Conservation (phyloP, 2,888 invertebrate species). For the Gari tellinella region DNA sequence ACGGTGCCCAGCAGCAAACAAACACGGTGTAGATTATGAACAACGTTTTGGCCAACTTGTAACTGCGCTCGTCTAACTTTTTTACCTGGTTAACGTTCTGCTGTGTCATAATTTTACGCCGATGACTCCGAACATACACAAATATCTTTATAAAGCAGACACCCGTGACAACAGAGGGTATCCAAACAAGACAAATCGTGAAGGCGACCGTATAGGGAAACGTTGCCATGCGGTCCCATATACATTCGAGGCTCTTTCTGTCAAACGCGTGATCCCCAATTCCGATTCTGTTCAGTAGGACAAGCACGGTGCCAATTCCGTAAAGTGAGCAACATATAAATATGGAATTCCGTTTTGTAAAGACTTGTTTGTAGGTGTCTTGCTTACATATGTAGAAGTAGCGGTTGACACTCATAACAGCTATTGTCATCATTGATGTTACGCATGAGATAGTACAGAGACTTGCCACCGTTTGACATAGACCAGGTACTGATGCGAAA, state of each 20-base stretch:
- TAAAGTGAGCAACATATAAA: slow-evolving; percentile 63
- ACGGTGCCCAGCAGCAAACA: slow-evolving; percentile 74
- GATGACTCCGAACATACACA: slow-evolving; percentile 45
- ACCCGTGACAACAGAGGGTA: slow-evolving; percentile 66
- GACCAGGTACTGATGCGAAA: slow-evolving; percentile 62
- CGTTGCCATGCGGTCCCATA: slow-evolving; percentile 73
- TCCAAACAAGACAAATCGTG: slow-evolving; percentile 68
- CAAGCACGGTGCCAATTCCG: slow-evolving; percentile 61
- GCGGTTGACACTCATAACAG: slow-evolving; percentile 71
- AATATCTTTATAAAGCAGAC: slow-evolving; percentile 67
- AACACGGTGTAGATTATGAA: slow-evolving; percentile 74
- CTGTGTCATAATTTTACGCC: slow-evolving; percentile 31
- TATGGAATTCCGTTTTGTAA: slow-evolving; percentile 59
- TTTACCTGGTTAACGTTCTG: not conserved
- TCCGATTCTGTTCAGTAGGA: slow-evolving; percentile 64
- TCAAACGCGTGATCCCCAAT: slow-evolving; percentile 71
- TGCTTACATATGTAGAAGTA: slow-evolving; percentile 71
- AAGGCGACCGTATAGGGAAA: slow-evolving; percentile 71
- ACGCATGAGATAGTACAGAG: slow-evolving; percentile 74
- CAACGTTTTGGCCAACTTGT: slow-evolving; percentile 61
- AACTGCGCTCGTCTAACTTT: slow-evolving; percentile 1
- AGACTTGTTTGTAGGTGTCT: slow-evolving; percentile 59
- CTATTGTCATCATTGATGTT: slow-evolving; percentile 71
- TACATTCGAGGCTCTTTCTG: slow-evolving; percentile 70
- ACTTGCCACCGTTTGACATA: slow-evolving; percentile 70